Percentiles rank a stretch among this genome's conserved stretches.
Conservation (phyloP, 1,140 invertebrate species). For the Drosophila carrolli region DNA sequence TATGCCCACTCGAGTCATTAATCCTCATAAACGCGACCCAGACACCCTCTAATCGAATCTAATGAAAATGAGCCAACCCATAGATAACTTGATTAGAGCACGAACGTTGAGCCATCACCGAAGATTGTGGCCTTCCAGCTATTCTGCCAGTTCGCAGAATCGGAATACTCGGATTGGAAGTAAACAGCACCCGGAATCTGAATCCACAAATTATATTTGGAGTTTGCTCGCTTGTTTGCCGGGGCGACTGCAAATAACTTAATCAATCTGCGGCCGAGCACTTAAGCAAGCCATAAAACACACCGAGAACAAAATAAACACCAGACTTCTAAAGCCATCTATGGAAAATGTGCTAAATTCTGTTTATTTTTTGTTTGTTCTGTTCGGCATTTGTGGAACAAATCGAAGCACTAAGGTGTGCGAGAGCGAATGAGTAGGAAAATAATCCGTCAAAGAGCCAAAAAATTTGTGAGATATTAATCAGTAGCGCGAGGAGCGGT, state of each 20-base stretch:
- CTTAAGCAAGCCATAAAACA: constrained; percentile 73
- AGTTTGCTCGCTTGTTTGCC: constrained; percentile 5
- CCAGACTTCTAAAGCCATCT: constrained; percentile 41
- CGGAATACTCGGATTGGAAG: not conserved
- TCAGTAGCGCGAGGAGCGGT: constrained; percentile 31
- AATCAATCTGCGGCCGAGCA: constrained; percentile 54
- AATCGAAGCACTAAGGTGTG: constrained; percentile 44
- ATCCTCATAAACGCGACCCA: constrained; percentile 68
- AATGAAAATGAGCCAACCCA: constrained; percentile 69
- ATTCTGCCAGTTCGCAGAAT: constrained; percentile 4
- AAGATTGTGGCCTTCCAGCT: not conserved
- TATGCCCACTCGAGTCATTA: constrained; percentile 76
- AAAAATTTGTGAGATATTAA: constrained; percentile 76
- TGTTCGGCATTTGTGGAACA: constrained; percentile 43
- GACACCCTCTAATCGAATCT: constrained; percentile 58
- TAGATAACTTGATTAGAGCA: constrained; percentile 63
- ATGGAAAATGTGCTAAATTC: constrained; percentile 69
- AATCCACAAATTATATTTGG: constrained; percentile 32
- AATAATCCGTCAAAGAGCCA: constrained; percentile 77
- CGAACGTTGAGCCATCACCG: constrained; percentile 8
- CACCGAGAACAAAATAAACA: constrained; percentile 58
- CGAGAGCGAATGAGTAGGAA: constrained; percentile 41
- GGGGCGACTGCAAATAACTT: constrained; percentile 36
- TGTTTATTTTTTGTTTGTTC: constrained; percentile 62
- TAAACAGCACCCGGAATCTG: not conserved